These are phyloP conservation scores for Lucilia cuprina DNA, from an alignment of 1,140 invertebrate genomes.

Conservation along the genomic window DNA sequence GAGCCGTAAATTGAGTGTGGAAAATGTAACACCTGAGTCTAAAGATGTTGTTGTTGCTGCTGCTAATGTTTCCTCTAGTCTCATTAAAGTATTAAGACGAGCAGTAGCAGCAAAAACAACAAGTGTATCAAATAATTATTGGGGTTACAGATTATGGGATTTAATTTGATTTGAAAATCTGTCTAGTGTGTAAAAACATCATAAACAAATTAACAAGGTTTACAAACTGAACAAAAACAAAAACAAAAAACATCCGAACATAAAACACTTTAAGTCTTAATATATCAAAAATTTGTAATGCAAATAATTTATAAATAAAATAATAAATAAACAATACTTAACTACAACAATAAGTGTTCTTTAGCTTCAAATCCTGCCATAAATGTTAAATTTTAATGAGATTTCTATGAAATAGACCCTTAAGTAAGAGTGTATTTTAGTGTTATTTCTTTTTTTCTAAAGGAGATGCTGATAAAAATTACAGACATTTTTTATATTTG, in stretches of 20 bases:
- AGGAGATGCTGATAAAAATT: neutral
- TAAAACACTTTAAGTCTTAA: neutral
- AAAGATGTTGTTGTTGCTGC: neutral
- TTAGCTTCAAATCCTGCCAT: neutral
- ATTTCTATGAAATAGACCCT: neutral
- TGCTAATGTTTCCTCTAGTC: slow-evolving; percentile 14
- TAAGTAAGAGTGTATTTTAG: neutral
- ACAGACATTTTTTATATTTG: neutral
- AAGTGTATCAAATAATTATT: slow-evolving; percentile 15
- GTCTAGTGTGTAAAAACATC: neutral
- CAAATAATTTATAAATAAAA: too few species aligned
- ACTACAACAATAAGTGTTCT: neutral
- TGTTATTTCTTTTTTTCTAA: neutral
- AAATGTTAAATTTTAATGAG: neutral
- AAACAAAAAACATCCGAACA: neutral
- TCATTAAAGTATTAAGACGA: slow-evolving; percentile 12
- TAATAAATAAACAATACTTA: neutral
- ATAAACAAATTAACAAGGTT: slow-evolving; percentile 29
- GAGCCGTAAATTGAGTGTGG: slow-evolving; percentile 39
- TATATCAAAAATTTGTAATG: neutral
- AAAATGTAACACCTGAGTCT: slow-evolving; percentile 41
- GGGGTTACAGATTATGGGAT: slow-evolving; percentile 21
- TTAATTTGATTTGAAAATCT: neutral
- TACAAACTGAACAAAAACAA: too few species aligned
- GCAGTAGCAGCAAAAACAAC: neutral